Evolutionary conservation across 2,113 vertebrate genomes (phyloP), one percentile per base, ranked within the genome.

Genomic region (Microcebus jonahi): DNA sequence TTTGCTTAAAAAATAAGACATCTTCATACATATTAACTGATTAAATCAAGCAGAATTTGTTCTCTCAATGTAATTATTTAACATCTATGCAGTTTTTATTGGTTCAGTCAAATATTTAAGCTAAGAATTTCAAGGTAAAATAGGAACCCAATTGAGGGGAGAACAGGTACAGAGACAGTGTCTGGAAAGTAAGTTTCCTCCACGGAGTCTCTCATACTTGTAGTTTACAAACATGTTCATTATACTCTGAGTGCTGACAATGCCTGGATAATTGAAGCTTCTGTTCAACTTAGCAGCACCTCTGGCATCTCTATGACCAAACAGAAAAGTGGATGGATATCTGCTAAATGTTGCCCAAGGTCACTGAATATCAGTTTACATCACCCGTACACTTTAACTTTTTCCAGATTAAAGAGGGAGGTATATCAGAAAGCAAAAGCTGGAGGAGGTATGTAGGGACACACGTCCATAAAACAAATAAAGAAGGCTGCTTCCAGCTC

Each of bases 41-140:
- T 39, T 63, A 50, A 29, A 65, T 10, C 42, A 34, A 65, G 65
- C 36, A 73, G 53, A 18, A 59, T 81, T 70, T 76, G 13, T 20
- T 39, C 2, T 39, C 29, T 42, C 34, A n/a, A 76, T 59, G 25
- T 10, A 87, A 70, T 92, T 68, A 87, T 50, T 82, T 90, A 92
- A 83, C 21, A 80, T 81, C 57, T 90, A 59, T 83, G 29, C 61
- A n/a, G 8, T 75, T 75, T 94, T 82, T 88, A 45, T 45, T 25
- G 53, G 91, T 48, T 63, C 23, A 13, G 65, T 70, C 31, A 75
- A 75, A 76, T 93, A 81, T 55, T 88, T 84, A 94, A 36, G 31
- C 85, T 55, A 88, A 85, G 57, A 71, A 67, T 76, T 84, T 91
- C 29, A 61, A 76, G 31, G 53, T 85, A 86, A 88, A 77, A 76